phyloP scores from a whole-genome alignment of 2,888 invertebrate genomes.

The Helicoverpa assulta region DNA sequence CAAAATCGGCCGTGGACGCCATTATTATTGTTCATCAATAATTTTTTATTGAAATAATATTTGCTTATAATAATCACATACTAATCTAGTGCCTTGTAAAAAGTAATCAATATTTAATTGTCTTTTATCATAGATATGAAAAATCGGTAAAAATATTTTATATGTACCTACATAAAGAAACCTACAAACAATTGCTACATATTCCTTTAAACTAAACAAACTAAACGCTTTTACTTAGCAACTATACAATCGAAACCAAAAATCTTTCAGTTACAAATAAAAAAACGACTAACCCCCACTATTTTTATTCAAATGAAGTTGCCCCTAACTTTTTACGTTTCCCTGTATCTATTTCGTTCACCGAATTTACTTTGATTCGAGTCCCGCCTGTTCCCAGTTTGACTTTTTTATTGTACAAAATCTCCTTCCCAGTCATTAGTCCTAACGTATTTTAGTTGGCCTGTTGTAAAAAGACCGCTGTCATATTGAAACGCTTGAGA shows the following conservation, averaged over 20 bases:
- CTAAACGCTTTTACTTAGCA: too few relatives aligned
- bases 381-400: slow-evolving; percentile 71
- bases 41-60: too few relatives aligned
- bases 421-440: slow-evolving; percentile 73
- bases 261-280: background rate
- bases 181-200: too few relatives aligned
- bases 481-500: slow-evolving; percentile 34
- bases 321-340: slow-evolving; percentile 67
- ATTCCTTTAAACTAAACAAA: too few relatives aligned
- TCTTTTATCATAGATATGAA: too few relatives aligned
- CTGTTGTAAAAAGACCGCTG: slow-evolving; percentile 49
- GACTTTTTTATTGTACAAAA: slow-evolving; percentile 64
- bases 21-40: too few relatives aligned
- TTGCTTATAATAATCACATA: too few relatives aligned
- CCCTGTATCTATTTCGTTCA: slow-evolving; percentile 61
- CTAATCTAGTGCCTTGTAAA: too few relatives aligned
- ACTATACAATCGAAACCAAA: background rate
- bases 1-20: too few relatives aligned
- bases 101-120: too few relatives aligned
- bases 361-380: slow-evolving; percentile 68
- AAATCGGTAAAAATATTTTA: too few relatives aligned
- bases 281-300: slow-evolving; percentile 27
- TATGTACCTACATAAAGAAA: too few relatives aligned
- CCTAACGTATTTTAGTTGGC: slow-evolving; percentile 56
- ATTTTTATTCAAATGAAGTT: slow-evolving; percentile 70